phyloP scores from a whole-genome alignment of 1,140 invertebrate species.

The Trichonephila clavata region DNA sequence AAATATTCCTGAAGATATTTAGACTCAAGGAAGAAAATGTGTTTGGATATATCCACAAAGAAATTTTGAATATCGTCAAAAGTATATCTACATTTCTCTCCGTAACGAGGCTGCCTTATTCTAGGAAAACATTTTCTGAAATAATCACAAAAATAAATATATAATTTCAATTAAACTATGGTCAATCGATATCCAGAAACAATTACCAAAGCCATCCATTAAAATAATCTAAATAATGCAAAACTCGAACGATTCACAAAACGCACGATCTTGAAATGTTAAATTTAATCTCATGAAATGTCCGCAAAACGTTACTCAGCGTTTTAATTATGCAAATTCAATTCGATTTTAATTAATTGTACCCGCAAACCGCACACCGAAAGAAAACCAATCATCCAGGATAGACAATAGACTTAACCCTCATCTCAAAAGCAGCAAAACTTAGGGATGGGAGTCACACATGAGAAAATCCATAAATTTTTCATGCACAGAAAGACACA shows the following conservation, averaged over 20 bases:
- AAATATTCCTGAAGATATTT: too few species aligned
- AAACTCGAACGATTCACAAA: neutral
- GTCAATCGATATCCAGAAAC: neutral
- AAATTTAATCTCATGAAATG: constrained; percentile 11
- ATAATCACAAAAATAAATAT: neutral
- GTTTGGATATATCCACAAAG: too few species aligned
- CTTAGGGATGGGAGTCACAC: constrained; percentile 52
- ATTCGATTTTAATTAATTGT: constrained; percentile 42
- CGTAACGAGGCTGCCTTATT: neutral
- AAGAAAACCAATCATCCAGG: constrained; percentile 25
- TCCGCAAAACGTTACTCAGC: neutral
- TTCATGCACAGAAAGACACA: constrained; percentile 55
- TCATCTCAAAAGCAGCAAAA: neutral
- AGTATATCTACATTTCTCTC: neutral
- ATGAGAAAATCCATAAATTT: constrained; percentile 65
- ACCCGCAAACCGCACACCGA: neutral
- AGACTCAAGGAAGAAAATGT: too few species aligned
- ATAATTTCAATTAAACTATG: neutral
- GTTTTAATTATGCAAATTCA: constrained; percentile 37
- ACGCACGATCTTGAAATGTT: neutral
- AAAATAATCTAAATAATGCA: neutral
- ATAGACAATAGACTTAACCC: constrained; percentile 2
- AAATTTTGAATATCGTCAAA: neutral
- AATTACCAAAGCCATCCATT: neutral
- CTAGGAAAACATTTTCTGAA: neutral